Base-by-base conservation (phyloP, 1,140 invertebrate genomes). In the Paralvinella palmiformis region DNA sequence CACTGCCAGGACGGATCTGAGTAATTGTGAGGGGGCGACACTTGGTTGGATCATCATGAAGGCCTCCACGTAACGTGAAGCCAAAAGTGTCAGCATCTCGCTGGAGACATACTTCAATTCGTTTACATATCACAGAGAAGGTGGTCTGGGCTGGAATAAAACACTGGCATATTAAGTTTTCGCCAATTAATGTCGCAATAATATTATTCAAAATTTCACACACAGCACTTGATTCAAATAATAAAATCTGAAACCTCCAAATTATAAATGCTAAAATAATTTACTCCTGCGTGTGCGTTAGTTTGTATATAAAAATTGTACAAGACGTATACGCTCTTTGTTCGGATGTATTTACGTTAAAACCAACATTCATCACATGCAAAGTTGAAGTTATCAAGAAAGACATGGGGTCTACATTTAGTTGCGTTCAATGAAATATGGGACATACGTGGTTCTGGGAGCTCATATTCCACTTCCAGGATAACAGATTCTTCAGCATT, bases 31-130 rank as follows among this genome's bases (percentile, higher is more conserved):
- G 77, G 0, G 93, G 91, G 59, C 88, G 84, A 2, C 85, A 84
- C 77, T 83, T 86, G 68, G 77, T 69, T 24, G 69, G 63, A 33
- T 82, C 79, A 31, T 87, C 82, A 61, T 86, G 83, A 29, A 86
- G 85, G 1, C 93, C 93, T 0, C 90, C 90, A 31, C 93, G 82
- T 27, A 96, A 81, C 1, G 91, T 95, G 36, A 97, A 88, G 0
- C 93, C 94, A 56, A 94, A 86, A 44, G 91, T 92, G 1, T 89
- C 90, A 52, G 86, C 87, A 50, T 92, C 88, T 70, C 91, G 86
- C 75, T 91, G 88, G 15, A 82, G 62, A 17, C 58, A 57, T 3
- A 82, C 71, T 17, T 76, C 74, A 57, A 75, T 72, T 33, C 72
- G 69, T 60, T 79, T 77, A 57, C 75, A 73, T 44, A 73, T 70